These are phyloP conservation scores for Cyclura pinguis DNA, from an alignment of 2,797 vertebrate species.

Conservation along the genomic window DNA sequence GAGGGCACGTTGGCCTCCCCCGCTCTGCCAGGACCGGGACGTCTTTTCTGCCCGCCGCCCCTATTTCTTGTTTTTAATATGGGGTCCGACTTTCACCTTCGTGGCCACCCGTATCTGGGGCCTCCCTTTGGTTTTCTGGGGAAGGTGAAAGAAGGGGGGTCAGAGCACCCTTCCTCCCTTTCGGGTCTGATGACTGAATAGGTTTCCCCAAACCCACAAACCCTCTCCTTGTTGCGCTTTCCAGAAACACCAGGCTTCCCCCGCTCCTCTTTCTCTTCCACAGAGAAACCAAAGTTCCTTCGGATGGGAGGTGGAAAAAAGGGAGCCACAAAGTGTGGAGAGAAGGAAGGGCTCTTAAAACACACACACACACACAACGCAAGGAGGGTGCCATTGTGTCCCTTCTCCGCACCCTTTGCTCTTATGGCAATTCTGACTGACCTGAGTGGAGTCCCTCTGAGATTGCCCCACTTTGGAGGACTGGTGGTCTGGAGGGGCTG, in stretches of 20 bases:
- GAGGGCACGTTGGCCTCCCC: neutral
- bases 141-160: too few relatives aligned
- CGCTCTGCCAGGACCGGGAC: neutral
- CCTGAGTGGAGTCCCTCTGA: neutral
- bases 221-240: neutral
- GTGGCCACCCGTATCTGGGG: too few relatives aligned
- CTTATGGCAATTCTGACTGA: neutral
- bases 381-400: neutral
- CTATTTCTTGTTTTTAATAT: neutral
- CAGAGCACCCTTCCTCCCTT: too few relatives aligned
- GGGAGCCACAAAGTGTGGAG: too few relatives aligned
- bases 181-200: too few relatives aligned
- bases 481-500: too few relatives aligned
- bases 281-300: neutral
- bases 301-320: neutral
- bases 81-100: too few relatives aligned
- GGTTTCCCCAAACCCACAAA: too few relatives aligned
- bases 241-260: neutral
- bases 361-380: too few relatives aligned
- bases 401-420: accelerated
- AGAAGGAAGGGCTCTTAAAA: neutral
- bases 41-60: neutral
- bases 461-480: neutral
- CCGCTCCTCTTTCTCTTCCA: neutral
- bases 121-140: too few relatives aligned